Evolutionary conservation across 2,888 invertebrate genomes (phyloP).

Genomic region (Tortricodes alternella): DNA sequence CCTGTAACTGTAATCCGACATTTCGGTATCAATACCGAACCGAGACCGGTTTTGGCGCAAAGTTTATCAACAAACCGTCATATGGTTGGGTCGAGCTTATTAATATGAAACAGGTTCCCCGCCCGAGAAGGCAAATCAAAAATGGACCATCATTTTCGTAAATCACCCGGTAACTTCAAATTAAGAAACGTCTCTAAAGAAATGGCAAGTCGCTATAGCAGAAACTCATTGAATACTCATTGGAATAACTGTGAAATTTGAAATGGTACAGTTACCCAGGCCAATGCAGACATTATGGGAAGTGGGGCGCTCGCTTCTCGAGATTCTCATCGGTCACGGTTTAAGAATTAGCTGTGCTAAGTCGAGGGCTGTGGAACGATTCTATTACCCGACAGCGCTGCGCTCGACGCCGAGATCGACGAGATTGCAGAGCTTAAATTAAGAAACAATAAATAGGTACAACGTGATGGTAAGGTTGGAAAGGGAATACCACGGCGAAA

Average conservation of each 20-base stretch:
- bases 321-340: not conserved
- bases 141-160: not conserved
- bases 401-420: too few relatives aligned
- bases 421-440: too few relatives aligned
- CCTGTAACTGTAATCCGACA: conserved; percentile 4
- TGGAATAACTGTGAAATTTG: conserved; percentile 21
- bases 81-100: conserved; percentile 14
- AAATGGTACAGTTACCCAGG: conserved; percentile 20
- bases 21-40: conserved; percentile 13
- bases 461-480: too few relatives aligned
- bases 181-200: too few relatives aligned
- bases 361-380: too few relatives aligned
- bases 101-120: conserved; percentile 14
- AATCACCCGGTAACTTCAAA: too few relatives aligned
- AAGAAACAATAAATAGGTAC: too few relatives aligned
- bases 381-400: too few relatives aligned
- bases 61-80: conserved; percentile 30
- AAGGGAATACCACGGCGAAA: too few relatives aligned
- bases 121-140: not conserved
- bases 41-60: conserved; percentile 9
- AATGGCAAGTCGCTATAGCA: not conserved
- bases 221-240: not conserved
- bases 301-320: conserved; percentile 11
- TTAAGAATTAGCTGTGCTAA: not conserved
- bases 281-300: conserved; percentile 20